phyloP scores from a whole-genome alignment of 2,888 invertebrate species.

The Idaea biselata region DNA sequence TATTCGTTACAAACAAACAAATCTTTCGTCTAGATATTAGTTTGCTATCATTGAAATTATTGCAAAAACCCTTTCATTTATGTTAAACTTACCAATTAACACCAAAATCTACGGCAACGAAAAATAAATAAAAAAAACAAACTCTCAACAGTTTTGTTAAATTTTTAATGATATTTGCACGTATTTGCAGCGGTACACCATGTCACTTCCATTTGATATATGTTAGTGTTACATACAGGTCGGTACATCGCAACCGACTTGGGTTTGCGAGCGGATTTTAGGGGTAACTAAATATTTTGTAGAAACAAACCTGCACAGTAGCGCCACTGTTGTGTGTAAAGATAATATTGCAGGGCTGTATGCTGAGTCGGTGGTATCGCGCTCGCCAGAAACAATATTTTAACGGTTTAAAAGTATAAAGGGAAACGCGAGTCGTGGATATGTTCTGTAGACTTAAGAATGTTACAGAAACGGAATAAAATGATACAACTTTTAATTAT shows the following conservation, averaged over 20 bases:
- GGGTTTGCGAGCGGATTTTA: neutral
- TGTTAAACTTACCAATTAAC: no score
- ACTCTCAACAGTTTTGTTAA: neutral
- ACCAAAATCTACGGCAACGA: neutral
- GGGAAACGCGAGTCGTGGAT: conserved; percentile 42
- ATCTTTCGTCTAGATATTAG: no score
- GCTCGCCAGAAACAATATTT: conserved; percentile 71
- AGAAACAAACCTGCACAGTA: neutral
- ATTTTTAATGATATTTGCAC: neutral
- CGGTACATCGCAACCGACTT: neutral
- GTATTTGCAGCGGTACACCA: neutral
- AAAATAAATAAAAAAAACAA: neutral
- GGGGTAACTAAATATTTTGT: neutral
- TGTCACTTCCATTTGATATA: neutral
- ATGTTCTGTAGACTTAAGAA: conserved; percentile 16
- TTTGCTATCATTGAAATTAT: no score
- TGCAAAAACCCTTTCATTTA: no score
- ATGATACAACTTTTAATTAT: neutral
- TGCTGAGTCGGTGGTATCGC: conserved; percentile 64
- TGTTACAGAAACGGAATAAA: conserved; percentile 6
- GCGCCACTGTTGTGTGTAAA: neutral
- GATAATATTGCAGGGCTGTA: neutral
- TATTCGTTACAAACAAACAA: no score
- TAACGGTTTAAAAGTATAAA: conserved; percentile 71
- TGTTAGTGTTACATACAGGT: neutral